Evolutionary conservation across 2,888 invertebrate species (phyloP), one percentile per base, ranked within the genome.

Genomic region (Chloroclysta siterata): DNA sequence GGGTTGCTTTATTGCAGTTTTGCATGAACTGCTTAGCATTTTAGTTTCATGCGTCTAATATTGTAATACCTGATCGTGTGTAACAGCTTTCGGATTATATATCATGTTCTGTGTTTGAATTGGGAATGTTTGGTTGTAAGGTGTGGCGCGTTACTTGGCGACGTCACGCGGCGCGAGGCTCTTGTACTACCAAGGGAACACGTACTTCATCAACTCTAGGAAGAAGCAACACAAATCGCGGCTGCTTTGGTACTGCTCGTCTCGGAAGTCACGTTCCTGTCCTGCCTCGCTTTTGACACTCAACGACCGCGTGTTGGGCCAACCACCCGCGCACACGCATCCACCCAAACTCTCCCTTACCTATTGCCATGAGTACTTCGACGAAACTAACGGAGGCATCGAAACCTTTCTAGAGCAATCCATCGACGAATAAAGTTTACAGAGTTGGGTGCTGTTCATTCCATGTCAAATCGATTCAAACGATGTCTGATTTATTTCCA

Each of bases 191-290:
- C 79, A 80, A 61, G 87, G 86, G 61, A 83, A 88, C 70, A 88
- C 85, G 0, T 88, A 79, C 77, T 87, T 86, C 81, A 81, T 84
- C 63, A 87, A 87, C 74, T 81, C 81, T 55, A 76, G 82, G 47
- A 83, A 81, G 68, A 80, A 75, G 36, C 78, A 80, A 68, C 76
- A 79, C 58, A 76, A 80, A 63, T 68, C 80, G 13, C 79, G 85
- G 5, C 73, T 85, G 47, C 79, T 87, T 41, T 88, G 87, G 86
- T 88, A 85, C 76, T 87, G 88, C 66, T 88, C 87, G 2, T 84
- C 84, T n/a, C 75, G 87, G 60, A 87, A 82, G 68, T 86, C 85
- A 10, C 79, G 79, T 28, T 80, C 78, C 65, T 89, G 89, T 69
- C 80, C 78, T 4, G 88, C 87, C 13, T 85, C 85, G 2, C 69